Percentiles rank a stretch among this genome's conserved stretches.
phyloP scores from a whole-genome alignment of 2,797 vertebrate genomes.

The Chelidonichthys spinosus region DNA sequence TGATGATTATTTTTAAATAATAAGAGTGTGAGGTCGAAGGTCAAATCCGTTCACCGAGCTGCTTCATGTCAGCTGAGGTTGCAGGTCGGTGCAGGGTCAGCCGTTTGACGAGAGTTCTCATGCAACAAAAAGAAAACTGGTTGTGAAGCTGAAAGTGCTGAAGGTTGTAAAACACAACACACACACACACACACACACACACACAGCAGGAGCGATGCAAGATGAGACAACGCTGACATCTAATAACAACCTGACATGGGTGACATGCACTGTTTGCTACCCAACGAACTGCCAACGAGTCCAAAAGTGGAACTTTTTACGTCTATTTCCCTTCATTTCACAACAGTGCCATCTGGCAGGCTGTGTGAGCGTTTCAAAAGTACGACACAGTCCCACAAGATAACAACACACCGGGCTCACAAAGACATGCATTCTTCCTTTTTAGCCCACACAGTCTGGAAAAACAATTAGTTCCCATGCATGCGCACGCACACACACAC shows the following conservation, averaged over 20 bases:
- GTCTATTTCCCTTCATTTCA: no score
- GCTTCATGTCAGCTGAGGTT: slow-evolving; percentile 8
- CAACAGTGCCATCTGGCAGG: not conserved
- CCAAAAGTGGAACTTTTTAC: not conserved
- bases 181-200: not conserved
- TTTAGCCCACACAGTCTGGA: slow-evolving; percentile 24
- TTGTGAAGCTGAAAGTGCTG: slow-evolving; percentile 12
- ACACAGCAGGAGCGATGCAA: not conserved
- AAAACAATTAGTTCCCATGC: slow-evolving; percentile 48
- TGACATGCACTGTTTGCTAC: not conserved
- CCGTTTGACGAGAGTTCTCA: not conserved
- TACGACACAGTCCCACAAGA: not conserved
- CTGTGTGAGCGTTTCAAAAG: not conserved
- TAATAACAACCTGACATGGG: not conserved
- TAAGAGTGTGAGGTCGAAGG: no score
- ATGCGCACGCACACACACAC: not conserved
- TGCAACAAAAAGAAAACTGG: not conserved
- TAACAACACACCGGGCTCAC: slow-evolving; percentile 2
- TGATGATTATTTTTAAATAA: not conserved
- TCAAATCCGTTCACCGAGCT: slow-evolving; percentile 12
- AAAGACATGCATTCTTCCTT: slow-evolving; percentile 26
- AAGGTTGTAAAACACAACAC: slow-evolving; percentile 16
- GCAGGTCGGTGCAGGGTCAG: slow-evolving; percentile 6
- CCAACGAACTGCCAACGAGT: not conserved
- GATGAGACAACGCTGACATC: not conserved